A percentile compares a stretch with the other conserved stretches of the same genome.
phyloP scores from a whole-genome alignment of 2,113 vertebrate genomes.

The Poeciliopsis turrubarensis region DNA sequence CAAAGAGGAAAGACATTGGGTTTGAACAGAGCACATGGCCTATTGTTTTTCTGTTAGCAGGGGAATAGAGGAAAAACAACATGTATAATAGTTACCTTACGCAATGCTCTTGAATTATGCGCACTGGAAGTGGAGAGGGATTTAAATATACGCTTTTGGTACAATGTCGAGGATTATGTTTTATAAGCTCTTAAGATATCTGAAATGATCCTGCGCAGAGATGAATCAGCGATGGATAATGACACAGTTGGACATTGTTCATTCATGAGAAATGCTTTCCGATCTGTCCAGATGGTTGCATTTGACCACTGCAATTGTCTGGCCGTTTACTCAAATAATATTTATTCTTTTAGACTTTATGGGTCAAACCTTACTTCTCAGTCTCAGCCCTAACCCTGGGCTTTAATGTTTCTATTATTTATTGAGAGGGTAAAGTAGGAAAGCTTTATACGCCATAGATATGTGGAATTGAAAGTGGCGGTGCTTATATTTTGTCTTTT shows the following conservation, averaged over 20 bases:
- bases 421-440: neutral
- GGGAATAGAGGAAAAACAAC: constrained; percentile 33
- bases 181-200: constrained; percentile 52
- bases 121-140: constrained; percentile 43
- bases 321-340: too few species aligned
- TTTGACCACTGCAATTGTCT: neutral
- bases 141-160: constrained; percentile 52
- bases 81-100: constrained; percentile 56
- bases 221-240: constrained; percentile 12
- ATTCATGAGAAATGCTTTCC: constrained; percentile 13
- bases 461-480: too few species aligned
- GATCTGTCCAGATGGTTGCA: neutral
- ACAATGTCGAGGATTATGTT: constrained; percentile 50
- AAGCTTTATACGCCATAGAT: neutral
- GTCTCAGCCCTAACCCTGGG: neutral
- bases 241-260: neutral
- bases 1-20: constrained; percentile 47
- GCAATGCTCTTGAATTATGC: constrained; percentile 58
- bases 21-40: constrained; percentile 42
- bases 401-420: neutral
- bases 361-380: neutral
- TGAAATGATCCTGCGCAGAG: constrained; percentile 37
- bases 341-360: neutral
- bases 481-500: too few species aligned
- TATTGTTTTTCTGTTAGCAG: constrained; percentile 60